phyloP scores from a whole-genome alignment of 2,113 vertebrate species.

The human (Homo sapiens) region GRCh38 chr2:49579501-49580000 shows the following conservation, averaged over 20 bases:
- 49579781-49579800: background rate
- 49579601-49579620: background rate
- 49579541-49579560: slow-evolving; percentile 9
- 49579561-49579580: background rate
- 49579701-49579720: background rate
- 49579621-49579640: background rate
- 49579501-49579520: background rate
- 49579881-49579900: background rate
- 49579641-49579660: background rate
- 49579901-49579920: background rate
- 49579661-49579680: background rate
- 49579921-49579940: background rate
- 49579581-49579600: background rate
- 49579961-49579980: background rate
- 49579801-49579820: background rate
- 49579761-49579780: background rate
- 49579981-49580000: background rate
- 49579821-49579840: background rate
- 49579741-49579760: background rate
- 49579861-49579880: background rate
- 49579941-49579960: background rate
- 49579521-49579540: background rate
- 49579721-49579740: background rate
- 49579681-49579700: background rate
- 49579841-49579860: background rate